These are phyloP conservation scores for Biston stratarius DNA, from an alignment of 2,888 invertebrate species.

Conservation along the genomic window DNA sequence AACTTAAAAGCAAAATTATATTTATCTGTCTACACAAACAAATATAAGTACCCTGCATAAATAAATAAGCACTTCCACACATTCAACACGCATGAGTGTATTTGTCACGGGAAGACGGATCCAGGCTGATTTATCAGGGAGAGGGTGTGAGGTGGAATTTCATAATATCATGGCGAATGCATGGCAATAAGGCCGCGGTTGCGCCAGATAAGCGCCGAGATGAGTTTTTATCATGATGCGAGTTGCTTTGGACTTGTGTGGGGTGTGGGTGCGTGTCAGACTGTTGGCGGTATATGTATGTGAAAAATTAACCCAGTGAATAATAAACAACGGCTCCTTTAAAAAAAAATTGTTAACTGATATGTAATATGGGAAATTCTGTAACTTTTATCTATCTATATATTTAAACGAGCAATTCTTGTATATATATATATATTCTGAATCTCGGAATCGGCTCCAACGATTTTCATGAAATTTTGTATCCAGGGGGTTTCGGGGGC, in stretches of 20 bases:
- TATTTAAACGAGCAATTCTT: no score
- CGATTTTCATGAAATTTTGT: no score
- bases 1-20: no score
- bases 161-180: conserved; percentile 41
- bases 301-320: not conserved
- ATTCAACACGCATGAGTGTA: conserved; percentile 12
- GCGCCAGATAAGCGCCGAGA: conserved; percentile 30
- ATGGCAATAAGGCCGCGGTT: conserved; percentile 35
- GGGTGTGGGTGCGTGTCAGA: conserved; percentile 3
- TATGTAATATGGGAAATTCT: no score
- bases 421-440: no score
- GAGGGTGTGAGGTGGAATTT: conserved; percentile 39
- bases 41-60: not conserved
- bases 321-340: no score
- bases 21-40: no score
- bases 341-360: no score
- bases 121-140: conserved; percentile 34
- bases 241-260: not conserved
- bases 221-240: conserved; percentile 41
- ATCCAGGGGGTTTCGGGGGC: no score
- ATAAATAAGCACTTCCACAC: not conserved
- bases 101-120: conserved; percentile 31
- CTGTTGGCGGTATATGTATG: not conserved
- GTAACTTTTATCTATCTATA: no score
- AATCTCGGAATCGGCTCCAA: no score